Percentiles rank a stretch among this genome's conserved stretches.
phyloP scores from a whole-genome alignment of 2,888 invertebrate species.

The Slavum lentiscoides region DNA sequence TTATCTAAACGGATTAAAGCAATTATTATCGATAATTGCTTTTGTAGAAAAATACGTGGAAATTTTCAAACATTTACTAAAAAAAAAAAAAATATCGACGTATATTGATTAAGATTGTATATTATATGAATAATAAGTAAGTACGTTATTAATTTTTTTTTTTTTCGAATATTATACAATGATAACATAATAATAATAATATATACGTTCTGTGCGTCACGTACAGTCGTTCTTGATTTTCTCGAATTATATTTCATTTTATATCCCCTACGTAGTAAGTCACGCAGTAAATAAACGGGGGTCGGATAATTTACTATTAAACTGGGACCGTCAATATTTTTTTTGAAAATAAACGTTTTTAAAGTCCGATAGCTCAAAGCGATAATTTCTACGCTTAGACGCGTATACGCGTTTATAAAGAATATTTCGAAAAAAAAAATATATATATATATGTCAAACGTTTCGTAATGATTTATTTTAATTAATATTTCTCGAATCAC shows the following conservation, averaged over 20 bases:
- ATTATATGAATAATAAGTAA: too few relatives aligned
- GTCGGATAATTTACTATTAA: background rate
- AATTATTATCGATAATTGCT: background rate
- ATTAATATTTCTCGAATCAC: constrained; percentile 2
- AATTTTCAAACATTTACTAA: background rate
- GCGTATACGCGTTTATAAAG: background rate
- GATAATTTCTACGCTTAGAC: background rate
- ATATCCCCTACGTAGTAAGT: background rate
- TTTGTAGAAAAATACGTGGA: background rate
- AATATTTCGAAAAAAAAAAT: background rate
- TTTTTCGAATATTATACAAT: too few relatives aligned
- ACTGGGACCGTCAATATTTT: background rate
- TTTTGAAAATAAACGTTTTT: background rate
- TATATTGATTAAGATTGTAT: background rate
- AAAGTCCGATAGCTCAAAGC: background rate
- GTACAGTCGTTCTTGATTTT: too few relatives aligned
- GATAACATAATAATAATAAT: too few relatives aligned
- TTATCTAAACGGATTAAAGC: background rate
- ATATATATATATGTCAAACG: background rate
- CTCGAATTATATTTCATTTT: too few relatives aligned
- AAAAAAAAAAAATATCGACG: background rate
- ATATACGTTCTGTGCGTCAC: too few relatives aligned
- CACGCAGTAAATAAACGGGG: too few relatives aligned
- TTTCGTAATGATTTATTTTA: background rate
- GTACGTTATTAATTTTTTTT: too few relatives aligned